Evolutionary conservation across 2,888 invertebrate species (phyloP).

Genomic region (Chelonus formosanus): DNA sequence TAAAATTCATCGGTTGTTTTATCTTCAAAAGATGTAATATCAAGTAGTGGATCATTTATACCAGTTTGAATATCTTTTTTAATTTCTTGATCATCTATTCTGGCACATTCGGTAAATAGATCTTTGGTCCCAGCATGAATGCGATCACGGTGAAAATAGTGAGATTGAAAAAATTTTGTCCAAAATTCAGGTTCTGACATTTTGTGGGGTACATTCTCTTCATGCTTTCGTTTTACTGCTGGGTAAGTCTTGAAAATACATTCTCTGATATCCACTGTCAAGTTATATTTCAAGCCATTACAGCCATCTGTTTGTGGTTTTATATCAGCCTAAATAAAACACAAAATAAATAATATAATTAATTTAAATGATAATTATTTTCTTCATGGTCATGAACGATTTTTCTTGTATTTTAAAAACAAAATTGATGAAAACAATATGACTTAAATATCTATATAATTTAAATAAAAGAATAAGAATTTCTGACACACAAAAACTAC

Average conservation of each 20-base stretch:
- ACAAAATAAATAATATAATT: background rate
- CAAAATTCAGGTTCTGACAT: constrained; percentile 97
- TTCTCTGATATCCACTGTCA: constrained; percentile 95
- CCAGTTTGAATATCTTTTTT: constrained; percentile 81
- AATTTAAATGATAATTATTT: too few species aligned
- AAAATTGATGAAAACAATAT: too few species aligned
- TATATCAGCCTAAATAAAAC: constrained; percentile 82
- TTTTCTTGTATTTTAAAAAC: too few species aligned
- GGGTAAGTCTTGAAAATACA: constrained; percentile 99
- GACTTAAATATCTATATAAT: too few species aligned
- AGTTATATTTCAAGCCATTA: constrained; percentile 95
- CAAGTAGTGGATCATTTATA: constrained; percentile 83
- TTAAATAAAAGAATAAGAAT: too few species aligned
- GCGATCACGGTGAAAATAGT: constrained; percentile 96
- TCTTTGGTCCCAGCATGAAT: constrained; percentile 91
- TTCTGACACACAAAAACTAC: too few species aligned
- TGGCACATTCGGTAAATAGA: constrained; percentile 96
- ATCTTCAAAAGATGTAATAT: constrained; percentile 85
- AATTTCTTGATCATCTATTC: constrained; percentile 87
- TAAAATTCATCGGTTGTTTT: constrained; percentile 74
- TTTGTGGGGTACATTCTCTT: constrained; percentile 94
- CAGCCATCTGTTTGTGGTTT: constrained; percentile 97
- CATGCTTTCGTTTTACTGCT: constrained; percentile 95
- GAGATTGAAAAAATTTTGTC: constrained; percentile 99
- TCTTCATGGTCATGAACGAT: too few species aligned